Base-by-base conservation (phyloP, 2,797 vertebrate species). In the Chaetodon trifasciatus region DNA sequence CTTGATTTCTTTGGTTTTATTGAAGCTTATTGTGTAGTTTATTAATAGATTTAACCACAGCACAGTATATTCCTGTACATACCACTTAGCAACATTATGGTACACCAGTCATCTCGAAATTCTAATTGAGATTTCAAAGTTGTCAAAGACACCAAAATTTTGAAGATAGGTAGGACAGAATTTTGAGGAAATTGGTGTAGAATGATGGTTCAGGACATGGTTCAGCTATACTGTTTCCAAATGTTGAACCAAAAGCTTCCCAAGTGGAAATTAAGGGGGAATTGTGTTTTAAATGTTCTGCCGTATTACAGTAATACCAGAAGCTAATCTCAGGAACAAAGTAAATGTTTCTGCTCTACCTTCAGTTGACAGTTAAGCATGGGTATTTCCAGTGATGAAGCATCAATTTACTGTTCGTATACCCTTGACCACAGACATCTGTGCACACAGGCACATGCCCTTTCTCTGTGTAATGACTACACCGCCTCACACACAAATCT, bases 391-490 rank as follows among this genome's bases (percentile, higher is more conserved):
- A 56, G n/a, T 23, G 7, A 62, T 70, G 5, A 70, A 63, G 40
- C 40, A 35, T 24, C 44, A 11, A 53, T 46, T 53, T 16, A 35
- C 39, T 23, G 19, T 19, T 44, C 28, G 50, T 21, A 68, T 46
- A 47, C 44, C 21, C 16, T n/a, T 44, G 13, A 68, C 50, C 56
- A 61, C 47, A 68, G 13, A 68, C 42, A 17, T 44, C n/a, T 19
- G 47, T 13, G 10, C 16, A 24, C 28, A 19, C 40, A 56, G 9
- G 3, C 21, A 56, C n/a, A 42, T 9, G 5, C 3, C 42, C 42
- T 63, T 35, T 24, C n/a, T 68, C 19, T 63, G 42, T 64, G 44
- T 42, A 42, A 75, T 7, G 23, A 37, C 49, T 37, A 57, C 70
- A 44, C 39, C 2, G 1, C 17, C 72, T 35, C 56, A 8, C 61